phyloP scores from a whole-genome alignment of 2,113 vertebrate species.

The Fukomys damarensis region DNA sequence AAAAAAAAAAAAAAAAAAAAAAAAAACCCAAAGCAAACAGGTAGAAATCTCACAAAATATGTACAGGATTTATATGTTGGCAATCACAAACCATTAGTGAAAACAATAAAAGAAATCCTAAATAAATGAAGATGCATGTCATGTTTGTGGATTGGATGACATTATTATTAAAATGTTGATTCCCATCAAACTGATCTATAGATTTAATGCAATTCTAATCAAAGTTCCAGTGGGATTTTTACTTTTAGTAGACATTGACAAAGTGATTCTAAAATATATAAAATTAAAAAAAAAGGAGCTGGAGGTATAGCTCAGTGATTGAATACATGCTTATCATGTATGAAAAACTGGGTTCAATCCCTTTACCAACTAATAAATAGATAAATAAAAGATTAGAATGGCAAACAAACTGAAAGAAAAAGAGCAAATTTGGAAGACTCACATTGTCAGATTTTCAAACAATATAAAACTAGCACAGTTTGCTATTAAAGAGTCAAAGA shows the following conservation, averaged over 20 bases:
- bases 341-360: not conserved
- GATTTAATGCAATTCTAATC: not conserved
- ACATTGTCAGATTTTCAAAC: not conserved
- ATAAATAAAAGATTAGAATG: no score
- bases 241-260: not conserved
- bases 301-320: not conserved
- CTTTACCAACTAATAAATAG: not conserved
- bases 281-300: not conserved
- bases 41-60: not conserved
- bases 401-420: not conserved
- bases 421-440: not conserved
- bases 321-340: not conserved
- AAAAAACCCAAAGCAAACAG: no score
- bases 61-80: not conserved
- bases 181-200: not conserved
- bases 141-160: not conserved
- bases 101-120: not conserved
- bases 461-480: not conserved
- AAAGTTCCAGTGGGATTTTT: not conserved
- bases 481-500: not conserved
- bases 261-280: not conserved
- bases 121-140: not conserved
- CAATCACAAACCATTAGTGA: not conserved
- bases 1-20: no score
- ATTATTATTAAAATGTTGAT: not conserved